Evolutionary conservation across 1,140 invertebrate species (phyloP).

Genomic region (Medauroidea extradentata): DNA sequence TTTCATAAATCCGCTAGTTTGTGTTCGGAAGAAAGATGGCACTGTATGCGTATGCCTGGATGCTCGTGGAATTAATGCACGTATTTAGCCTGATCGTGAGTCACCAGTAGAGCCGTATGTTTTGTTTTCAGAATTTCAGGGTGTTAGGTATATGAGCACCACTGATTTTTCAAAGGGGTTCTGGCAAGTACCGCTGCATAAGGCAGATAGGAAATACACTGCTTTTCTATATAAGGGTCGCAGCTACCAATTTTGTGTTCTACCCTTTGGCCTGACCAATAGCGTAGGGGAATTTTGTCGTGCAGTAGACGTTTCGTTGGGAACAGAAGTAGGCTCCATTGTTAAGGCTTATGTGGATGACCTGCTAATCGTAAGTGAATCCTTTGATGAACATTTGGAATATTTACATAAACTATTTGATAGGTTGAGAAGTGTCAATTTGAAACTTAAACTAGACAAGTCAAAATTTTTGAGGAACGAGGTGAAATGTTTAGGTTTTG

Average conservation of each 20-base stretch:
- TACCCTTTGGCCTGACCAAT: slow-evolving; percentile 36
- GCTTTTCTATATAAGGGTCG: slow-evolving; percentile 33
- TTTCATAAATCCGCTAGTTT: slow-evolving; percentile 34
- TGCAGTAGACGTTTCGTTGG: slow-evolving; percentile 1
- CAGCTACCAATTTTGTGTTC: slow-evolving; percentile 31
- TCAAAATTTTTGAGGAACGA: slow-evolving; percentile 17
- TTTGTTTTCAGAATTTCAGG: too few species aligned
- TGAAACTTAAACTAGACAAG: slow-evolving; percentile 26
- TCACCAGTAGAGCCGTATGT: slow-evolving; percentile 6
- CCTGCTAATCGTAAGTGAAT: slow-evolving; percentile 21
- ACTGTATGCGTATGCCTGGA: slow-evolving; percentile 34
- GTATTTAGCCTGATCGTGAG: slow-evolving; percentile 32
- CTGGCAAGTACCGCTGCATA: slow-evolving; percentile 35
- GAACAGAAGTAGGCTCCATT: slow-evolving; percentile 4
- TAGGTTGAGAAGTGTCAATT: slow-evolving; percentile 14
- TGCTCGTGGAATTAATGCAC: slow-evolving; percentile 31
- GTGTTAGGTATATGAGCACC: too few species aligned
- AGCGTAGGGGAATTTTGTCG: background rate
- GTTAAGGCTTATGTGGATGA: slow-evolving; percentile 28
- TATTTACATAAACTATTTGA: slow-evolving; percentile 20
- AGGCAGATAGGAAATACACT: slow-evolving; percentile 32
- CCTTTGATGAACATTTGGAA: slow-evolving; percentile 21
- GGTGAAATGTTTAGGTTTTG: slow-evolving; percentile 16
- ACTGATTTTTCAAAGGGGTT: slow-evolving; percentile 18
- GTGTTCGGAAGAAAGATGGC: slow-evolving; percentile 29